Evolutionary conservation across 2,888 invertebrate genomes (phyloP), one percentile per base, ranked within the genome.

Genomic region (Agrotis puta): DNA sequence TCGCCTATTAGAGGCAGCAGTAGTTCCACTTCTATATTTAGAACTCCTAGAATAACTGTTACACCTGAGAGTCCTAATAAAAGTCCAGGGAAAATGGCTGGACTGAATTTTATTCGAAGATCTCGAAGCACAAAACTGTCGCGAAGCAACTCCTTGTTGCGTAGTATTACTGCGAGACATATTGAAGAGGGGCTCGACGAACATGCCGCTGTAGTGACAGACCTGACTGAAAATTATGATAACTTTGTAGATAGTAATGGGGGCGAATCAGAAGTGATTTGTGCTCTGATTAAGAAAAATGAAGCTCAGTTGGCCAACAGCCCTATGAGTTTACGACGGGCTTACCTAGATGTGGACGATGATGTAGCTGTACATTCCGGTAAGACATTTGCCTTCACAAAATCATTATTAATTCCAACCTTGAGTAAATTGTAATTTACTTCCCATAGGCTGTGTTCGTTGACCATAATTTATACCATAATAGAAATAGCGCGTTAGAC

Each of bases 301-400:
- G 96, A 94, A 88, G 94, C 92, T 77, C 92, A 94, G 85, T 90
- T 92, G 77, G 92, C 93, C 5, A 95, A 91, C 82, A 95, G 94
- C 88, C 95, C 93, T 64, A 86, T 93, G 70, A 97, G 96, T 92
- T 91, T 94, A 79, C 92, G 95, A 18, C 92, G 96, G 54, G 94
- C 93, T 78, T 96, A 95, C 79, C 93, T 96, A 83, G 97, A 97
- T 86, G 97, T 96, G 18, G 97, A 97, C 84, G 97, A 97, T 87
- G 97, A 97, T 84, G 97, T 97, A 77, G 97, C 97, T 79, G 96
- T 97, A 86, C 98, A 97, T 95, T 98, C 98, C 88, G 98, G 98
- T 98, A 96, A 96, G 94, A 75, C 73, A 83, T 78, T 69, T 54
- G 50, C 39, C 53, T 54, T 74, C 24, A 47, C 33, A 68, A 64